Conservation (phyloP, 2,888 invertebrate species). For the Orthosia incerta region DNA sequence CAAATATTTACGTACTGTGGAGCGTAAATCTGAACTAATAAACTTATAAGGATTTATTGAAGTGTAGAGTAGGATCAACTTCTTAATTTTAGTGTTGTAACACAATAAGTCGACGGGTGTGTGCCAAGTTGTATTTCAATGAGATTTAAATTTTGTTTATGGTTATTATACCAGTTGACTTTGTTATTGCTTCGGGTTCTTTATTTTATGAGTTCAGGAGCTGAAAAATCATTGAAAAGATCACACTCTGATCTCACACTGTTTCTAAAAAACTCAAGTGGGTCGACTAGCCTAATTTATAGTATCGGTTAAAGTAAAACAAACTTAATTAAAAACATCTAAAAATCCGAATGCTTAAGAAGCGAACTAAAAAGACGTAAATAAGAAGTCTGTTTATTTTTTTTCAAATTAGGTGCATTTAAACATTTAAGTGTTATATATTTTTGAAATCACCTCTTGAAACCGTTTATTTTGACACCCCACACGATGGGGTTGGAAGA, state of each 20-base stretch:
- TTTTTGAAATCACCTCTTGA: too few species aligned
- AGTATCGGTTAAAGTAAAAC: neutral
- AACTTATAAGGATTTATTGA: constrained; percentile 71
- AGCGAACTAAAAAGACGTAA: too few species aligned
- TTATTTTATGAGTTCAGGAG: constrained; percentile 43
- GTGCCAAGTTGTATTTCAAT: constrained; percentile 53
- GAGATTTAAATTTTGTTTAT: constrained; percentile 57
- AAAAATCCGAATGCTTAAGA: too few species aligned
- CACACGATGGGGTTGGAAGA: too few species aligned
- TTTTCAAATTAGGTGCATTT: too few species aligned
- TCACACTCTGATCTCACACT: neutral
- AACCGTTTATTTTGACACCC: too few species aligned
- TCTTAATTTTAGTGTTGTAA: constrained; percentile 56
- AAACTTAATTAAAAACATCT: too few species aligned
- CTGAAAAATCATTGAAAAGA: constrained; percentile 31
- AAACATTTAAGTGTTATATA: too few species aligned
- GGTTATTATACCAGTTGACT: constrained; percentile 55
- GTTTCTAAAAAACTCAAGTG: constrained; percentile 16
- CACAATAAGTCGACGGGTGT: constrained; percentile 18
- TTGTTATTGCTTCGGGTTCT: constrained; percentile 31
- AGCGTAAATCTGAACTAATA: constrained; percentile 76
- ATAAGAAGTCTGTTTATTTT: too few species aligned
- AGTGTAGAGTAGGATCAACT: constrained; percentile 54
- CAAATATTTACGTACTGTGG: constrained; percentile 82
- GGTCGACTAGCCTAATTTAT: neutral